Conservation (phyloP, 2,797 vertebrate genomes). For the Etheostoma perlongum region DNA sequence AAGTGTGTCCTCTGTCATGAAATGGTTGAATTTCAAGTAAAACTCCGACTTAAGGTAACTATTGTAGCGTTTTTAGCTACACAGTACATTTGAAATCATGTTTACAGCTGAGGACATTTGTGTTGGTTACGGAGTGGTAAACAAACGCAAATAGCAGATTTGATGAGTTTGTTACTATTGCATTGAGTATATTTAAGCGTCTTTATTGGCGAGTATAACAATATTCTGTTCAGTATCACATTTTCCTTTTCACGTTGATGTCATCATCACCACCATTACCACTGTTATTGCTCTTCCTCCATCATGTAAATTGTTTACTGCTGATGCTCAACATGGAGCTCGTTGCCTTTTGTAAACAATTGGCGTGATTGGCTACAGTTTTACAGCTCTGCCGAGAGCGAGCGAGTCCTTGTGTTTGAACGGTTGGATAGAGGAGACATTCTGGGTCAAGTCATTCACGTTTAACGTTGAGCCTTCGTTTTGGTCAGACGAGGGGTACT, state of each 20-base stretch:
- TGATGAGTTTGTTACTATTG: not conserved
- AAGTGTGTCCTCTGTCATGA: not conserved
- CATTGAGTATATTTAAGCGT: conserved; percentile 25
- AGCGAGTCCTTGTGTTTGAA: conserved; percentile 69
- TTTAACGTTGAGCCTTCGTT: conserved; percentile 38
- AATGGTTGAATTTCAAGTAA: conserved; percentile 33
- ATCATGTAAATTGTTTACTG: conserved; percentile 80
- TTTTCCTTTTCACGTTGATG: conserved; percentile 25
- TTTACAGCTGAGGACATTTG: conserved; percentile 41
- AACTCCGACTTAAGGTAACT: not conserved
- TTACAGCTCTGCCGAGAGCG: conserved; percentile 86
- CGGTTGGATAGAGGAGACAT: conserved; percentile 69
- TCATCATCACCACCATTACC: conserved; percentile 78
- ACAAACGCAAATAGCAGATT: conserved; percentile 11
- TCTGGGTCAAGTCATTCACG: conserved; percentile 40
- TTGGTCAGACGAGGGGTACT: conserved; percentile 44
- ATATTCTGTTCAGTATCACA: conserved; percentile 3
- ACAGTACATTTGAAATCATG: conserved; percentile 36
- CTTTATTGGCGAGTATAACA: not conserved
- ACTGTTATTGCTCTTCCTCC: conserved; percentile 74
- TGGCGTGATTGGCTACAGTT: conserved; percentile 88
- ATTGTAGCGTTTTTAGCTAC: conserved; percentile 46
- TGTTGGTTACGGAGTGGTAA: conserved; percentile 23
- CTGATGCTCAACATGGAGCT: conserved; percentile 90
- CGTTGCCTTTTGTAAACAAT: conserved; percentile 91